Base-by-base conservation (phyloP, 2,113 vertebrate species). In the Dromaius novaehollandiae region DNA sequence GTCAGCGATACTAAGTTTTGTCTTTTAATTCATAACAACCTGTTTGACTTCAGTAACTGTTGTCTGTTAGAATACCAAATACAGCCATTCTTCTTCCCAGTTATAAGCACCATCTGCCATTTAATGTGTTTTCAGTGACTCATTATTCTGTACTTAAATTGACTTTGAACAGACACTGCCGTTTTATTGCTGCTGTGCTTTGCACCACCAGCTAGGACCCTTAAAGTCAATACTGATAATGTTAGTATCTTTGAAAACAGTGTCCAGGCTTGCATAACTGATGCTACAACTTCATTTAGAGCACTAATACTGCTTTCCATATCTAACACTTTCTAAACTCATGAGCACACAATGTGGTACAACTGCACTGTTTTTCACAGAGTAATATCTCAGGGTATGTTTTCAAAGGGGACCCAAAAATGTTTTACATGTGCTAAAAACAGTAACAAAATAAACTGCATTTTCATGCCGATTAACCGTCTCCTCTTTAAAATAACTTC, bases 41-140 rank as follows among this genome's bases (percentile, higher is more conserved):
- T 3, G 10, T n/a, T 70, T 68, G 79, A 75, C 19, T 82, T 56
- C 74, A 64, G 79, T 80, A 88, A 85, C 38, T 90, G 69, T 92
- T 70, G 58, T 92, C 86, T 58, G 75, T 84, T 78, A 66, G 75
- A 90, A 79, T 77, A 95, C 93, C 50, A 96, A 91, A 83, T 63
- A 66, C 22, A 34, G 21, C 44, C 61, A 53, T 79, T 90, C 50
- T 84, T 40, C 66, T 81, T 66, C 40, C 40, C 70, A 81, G 66
- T 34, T 68, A 61, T n/a, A 73, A 86, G 88, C 87, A 92, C 89
- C 96, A 95, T 95, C 96, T 97, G 96, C 74, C 71, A 81, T 92
- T 96, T 91, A 89, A 78, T 71, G 82, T 64, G 86, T 87, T 95
- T 84, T 90, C 91, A 65, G 75, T 82, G 89, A 90, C 68, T 97